Evolutionary conservation across 2,113 vertebrate species (phyloP).

Genomic region (Cheilinus undulatus): DNA sequence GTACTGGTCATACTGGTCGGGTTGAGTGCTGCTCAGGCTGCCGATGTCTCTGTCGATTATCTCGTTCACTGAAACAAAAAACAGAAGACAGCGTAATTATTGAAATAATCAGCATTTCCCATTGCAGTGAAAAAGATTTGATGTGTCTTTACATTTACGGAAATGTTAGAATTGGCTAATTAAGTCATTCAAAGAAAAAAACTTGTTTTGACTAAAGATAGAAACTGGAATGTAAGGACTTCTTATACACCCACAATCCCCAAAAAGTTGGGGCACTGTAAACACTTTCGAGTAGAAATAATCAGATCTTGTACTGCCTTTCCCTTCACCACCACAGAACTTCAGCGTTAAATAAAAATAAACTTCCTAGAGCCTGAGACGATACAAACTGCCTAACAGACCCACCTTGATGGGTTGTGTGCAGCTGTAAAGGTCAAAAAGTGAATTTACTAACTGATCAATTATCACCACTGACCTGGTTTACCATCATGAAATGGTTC

Average conservation of each 20-base stretch:
- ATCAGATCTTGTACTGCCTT: background rate
- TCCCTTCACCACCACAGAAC: background rate
- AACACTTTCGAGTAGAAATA: too few species aligned
- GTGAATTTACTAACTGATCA: background rate
- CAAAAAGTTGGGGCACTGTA: too few species aligned
- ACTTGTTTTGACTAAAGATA: too few species aligned
- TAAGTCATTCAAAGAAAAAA: too few species aligned
- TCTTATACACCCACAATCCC: too few species aligned
- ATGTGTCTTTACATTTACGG: too few species aligned
- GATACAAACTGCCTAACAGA: background rate
- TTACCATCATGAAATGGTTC: background rate
- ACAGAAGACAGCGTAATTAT: too few species aligned
- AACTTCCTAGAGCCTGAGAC: background rate
- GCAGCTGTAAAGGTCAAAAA: too few species aligned
- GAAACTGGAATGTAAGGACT: too few species aligned
- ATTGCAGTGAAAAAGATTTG: too few species aligned
- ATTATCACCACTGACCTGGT: rapidly evolving
- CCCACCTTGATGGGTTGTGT: background rate
- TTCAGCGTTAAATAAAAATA: background rate
- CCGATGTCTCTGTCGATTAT: slow-evolving; percentile 81
- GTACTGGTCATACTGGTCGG: slow-evolving; percentile 33
- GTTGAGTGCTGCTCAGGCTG: slow-evolving; percentile 34
- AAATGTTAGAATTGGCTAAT: too few species aligned
- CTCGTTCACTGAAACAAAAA: slow-evolving; percentile 77
- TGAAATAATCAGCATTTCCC: too few species aligned